These are phyloP conservation scores for Chloroceryle aenea DNA, from an alignment of 2,113 vertebrate genomes.

Conservation along the genomic window DNA sequence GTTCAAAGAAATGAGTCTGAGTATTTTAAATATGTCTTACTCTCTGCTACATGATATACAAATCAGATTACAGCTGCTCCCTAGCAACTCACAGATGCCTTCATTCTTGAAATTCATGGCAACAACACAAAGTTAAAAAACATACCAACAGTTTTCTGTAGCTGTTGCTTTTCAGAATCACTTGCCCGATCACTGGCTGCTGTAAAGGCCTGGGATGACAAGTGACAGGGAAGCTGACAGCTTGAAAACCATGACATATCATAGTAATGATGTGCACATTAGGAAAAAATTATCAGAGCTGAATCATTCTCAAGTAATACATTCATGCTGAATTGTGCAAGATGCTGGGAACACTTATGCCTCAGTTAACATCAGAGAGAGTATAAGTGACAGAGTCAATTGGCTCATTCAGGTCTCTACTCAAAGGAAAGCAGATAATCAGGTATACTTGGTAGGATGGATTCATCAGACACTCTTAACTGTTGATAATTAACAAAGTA, in stretches of 20 bases:
- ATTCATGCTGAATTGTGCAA: background rate
- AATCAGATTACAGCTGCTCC: constrained; percentile 39
- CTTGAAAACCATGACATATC: background rate
- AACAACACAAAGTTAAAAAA: background rate
- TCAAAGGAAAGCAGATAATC: constrained; percentile 1
- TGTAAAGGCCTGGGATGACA: background rate
- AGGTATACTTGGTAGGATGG: background rate
- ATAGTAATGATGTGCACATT: background rate
- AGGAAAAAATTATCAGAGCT: background rate
- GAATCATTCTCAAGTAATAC: background rate
- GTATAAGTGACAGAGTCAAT: background rate
- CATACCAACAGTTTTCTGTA: background rate
- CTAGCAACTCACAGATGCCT: constrained; percentile 32
- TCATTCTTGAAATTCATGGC: constrained; percentile 56
- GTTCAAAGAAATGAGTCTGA: background rate
- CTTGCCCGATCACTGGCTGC: background rate
- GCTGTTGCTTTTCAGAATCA: background rate
- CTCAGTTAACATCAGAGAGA: background rate
- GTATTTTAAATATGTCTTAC: background rate
- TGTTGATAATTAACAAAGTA: background rate
- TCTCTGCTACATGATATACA: background rate
- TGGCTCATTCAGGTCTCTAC: background rate
- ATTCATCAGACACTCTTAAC: background rate
- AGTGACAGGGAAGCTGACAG: background rate
- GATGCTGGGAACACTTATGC: background rate